phyloP scores from a whole-genome alignment of 2,888 invertebrate genomes.

The Drosophila cracens region DNA sequence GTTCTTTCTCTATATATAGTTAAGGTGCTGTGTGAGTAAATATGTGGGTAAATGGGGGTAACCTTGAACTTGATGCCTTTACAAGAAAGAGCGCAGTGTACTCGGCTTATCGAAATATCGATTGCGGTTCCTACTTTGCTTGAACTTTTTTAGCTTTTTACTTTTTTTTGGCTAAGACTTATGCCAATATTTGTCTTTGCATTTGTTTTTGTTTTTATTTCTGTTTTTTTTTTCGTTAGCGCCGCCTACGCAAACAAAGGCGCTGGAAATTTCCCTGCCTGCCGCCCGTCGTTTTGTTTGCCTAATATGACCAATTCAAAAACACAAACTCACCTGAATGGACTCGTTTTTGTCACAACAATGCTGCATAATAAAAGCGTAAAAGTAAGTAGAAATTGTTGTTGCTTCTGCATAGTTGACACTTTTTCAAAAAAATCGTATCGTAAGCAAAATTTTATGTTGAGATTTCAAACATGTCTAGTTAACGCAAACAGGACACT shows the following conservation, averaged over 20 bases:
- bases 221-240: conserved; percentile 1
- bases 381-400: conserved; percentile 29
- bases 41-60: conserved; percentile 30
- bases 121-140: conserved; percentile 23
- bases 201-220: conserved; percentile 17
- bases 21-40: neutral
- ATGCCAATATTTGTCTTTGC: conserved; percentile 2
- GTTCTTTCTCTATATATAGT: neutral
- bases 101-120: conserved; percentile 40
- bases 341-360: conserved; percentile 23
- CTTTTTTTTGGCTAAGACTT: conserved; percentile 4
- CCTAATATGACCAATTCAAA: neutral
- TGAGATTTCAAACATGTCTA: conserved; percentile 35
- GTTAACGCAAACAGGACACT: conserved; percentile 2
- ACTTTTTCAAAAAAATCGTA: conserved; percentile 36
- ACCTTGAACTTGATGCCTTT: conserved; percentile 69
- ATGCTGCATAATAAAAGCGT: conserved; percentile 34
- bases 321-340: conserved; percentile 40
- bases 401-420: conserved; percentile 48
- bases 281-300: neutral
- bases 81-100: conserved; percentile 22
- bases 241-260: conserved; percentile 16
- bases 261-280: conserved; percentile 34
- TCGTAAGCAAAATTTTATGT: conserved; percentile 33
- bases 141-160: neutral